Evolutionary conservation across 2,888 invertebrate genomes (phyloP), one percentile per base, ranked within the genome.

Genomic region (Drepana falcataria): DNA sequence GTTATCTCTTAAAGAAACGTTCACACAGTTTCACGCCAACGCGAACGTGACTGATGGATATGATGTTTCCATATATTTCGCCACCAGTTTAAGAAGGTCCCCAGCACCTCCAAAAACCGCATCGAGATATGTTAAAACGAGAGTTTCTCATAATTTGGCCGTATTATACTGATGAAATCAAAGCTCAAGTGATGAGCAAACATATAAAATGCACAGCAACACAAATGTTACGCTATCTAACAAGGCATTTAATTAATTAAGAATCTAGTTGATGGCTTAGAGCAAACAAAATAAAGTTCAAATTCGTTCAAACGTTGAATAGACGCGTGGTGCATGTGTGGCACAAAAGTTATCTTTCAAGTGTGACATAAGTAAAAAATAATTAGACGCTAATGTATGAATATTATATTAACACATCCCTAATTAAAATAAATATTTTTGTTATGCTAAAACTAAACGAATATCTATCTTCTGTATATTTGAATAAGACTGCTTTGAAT

Each of bases 181-280:
- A 72, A 74, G 69, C 73, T 71, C 64, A 64, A 73, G 71, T 68
- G 68, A 66, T 68, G 64, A 55, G 63, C 63, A 73, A 77, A 73
- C 74, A 71, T 60, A 59, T 57, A 51, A 56, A 3, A 47, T 60
- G 53, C 58, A 41, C 54, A 9, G 48, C 53, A 60, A 63, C 63
- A 59, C 60, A 59, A 54, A 57, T 53, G 48, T 59, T 52, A 64
- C 59, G 57, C 40, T 59, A 54, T 65, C 54, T 59, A 59, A 60
- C 62, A 49, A 58, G 53, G 59, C 59, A 67, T 63, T 61, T 59
- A 57, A 59, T 41, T 60, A 49, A 49, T 37, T 6, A 33, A 5
- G 3, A 34, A 48, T 33, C 64, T 59, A 70, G 34, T 59, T 59
- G 58, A 53, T 56, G 59, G 61, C 65, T 65, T 70, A 64, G 58